Conservation (phyloP, 2,797 vertebrate genomes). For the Miichthys miiuy region DNA sequence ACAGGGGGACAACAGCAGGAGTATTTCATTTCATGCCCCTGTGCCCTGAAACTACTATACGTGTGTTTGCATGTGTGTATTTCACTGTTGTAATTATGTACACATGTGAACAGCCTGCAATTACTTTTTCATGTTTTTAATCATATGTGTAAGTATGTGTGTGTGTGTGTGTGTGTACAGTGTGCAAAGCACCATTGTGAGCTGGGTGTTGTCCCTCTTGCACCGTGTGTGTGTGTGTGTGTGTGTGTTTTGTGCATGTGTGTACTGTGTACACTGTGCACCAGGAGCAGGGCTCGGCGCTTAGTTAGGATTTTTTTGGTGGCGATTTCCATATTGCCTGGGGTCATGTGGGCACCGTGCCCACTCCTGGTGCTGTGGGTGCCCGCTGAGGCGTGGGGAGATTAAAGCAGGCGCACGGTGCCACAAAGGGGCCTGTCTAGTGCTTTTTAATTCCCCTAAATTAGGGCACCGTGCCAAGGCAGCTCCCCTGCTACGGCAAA, state of each 20-base stretch:
- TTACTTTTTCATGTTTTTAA: slow-evolving; percentile 58
- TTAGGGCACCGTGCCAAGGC: slow-evolving; percentile 84
- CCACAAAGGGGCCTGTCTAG: slow-evolving; percentile 88
- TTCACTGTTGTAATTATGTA: slow-evolving; percentile 41
- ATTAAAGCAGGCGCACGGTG: slow-evolving; percentile 85
- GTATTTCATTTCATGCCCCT: slow-evolving; percentile 62
- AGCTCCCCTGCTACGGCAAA: slow-evolving; percentile 82
- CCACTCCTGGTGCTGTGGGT: slow-evolving; percentile 84
- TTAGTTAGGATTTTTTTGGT: slow-evolving; percentile 79
- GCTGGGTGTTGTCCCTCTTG: slow-evolving; percentile 52
- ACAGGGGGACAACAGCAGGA: slow-evolving; percentile 45
- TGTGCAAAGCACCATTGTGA: slow-evolving; percentile 46
- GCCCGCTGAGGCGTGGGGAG: slow-evolving; percentile 83
- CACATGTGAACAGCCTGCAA: slow-evolving; percentile 44
- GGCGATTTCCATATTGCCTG: slow-evolving; percentile 87
- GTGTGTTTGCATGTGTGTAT: slow-evolving; percentile 46
- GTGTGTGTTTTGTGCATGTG: slow-evolving; percentile 56
- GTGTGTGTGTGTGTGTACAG: not conserved
- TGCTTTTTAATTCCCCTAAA: slow-evolving; percentile 89
- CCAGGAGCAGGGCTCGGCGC: slow-evolving; percentile 69
- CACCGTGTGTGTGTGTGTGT: slow-evolving; percentile 8
- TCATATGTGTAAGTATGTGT: slow-evolving; percentile 50
- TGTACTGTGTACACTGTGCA: slow-evolving; percentile 66
- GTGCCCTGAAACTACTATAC: slow-evolving; percentile 50
- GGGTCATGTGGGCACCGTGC: slow-evolving; percentile 85